These are phyloP conservation scores for Varanus komodoensis DNA, from an alignment of 2,113 vertebrate species.

Conservation along the genomic window DNA sequence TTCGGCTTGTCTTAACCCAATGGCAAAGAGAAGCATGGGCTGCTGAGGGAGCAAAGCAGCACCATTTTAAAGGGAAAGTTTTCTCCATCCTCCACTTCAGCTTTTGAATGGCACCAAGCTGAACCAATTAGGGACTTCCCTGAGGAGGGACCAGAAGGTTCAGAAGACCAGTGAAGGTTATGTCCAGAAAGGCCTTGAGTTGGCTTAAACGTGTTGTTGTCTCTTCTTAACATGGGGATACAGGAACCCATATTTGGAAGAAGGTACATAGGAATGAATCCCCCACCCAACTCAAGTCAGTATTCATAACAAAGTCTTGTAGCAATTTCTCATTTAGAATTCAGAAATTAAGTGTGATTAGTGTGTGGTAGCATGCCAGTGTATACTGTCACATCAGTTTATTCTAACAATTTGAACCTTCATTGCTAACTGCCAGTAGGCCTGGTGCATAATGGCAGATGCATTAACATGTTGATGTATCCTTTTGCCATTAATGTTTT, in stretches of 20 bases:
- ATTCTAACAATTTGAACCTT: constrained; percentile 47
- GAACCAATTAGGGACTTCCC: no score
- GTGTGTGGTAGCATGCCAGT: constrained; percentile 23
- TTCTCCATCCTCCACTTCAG: no score
- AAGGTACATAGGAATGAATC: background rate
- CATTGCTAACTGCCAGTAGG: constrained; percentile 50
- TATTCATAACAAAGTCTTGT: constrained; percentile 29
- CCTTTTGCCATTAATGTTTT: constrained; percentile 55
- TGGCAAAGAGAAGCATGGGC: no score
- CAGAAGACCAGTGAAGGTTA: no score
- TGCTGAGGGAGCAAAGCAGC: no score
- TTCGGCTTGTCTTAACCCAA: no score
- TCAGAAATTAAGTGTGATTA: constrained; percentile 41
- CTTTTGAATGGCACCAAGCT: no score
- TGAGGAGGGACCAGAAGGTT: no score
- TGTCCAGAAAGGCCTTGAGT: background rate
- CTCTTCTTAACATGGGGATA: background rate
- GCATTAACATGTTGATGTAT: constrained; percentile 58
- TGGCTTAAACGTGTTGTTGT: background rate
- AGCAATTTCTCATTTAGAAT: constrained; percentile 27
- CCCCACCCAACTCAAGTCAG: background rate
- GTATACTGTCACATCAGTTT: constrained; percentile 40
- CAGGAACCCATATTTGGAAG: background rate
- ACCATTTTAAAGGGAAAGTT: no score
- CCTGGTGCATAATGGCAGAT: constrained; percentile 44